Conservation (phyloP, 1,140 invertebrate genomes). For the Leptonema lineaticorne region DNA sequence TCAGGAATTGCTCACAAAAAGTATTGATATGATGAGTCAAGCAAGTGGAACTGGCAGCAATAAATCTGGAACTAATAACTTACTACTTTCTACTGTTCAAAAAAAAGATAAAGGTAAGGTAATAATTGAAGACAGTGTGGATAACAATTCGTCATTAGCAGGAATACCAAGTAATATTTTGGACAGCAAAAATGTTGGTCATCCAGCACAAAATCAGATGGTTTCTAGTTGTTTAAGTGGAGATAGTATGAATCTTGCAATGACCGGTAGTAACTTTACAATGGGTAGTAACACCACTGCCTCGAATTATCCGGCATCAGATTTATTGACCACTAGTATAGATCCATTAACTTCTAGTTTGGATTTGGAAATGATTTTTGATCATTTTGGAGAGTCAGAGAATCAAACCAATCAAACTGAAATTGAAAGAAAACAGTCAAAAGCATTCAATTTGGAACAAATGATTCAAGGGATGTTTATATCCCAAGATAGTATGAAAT, state of each 20-base stretch:
- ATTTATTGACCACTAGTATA: constrained; percentile 51
- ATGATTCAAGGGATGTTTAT: constrained; percentile 34
- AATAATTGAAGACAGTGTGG: constrained; percentile 44
- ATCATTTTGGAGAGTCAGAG: constrained; percentile 55
- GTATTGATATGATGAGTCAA: constrained; percentile 47
- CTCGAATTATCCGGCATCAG: constrained; percentile 49
- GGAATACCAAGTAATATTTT: constrained; percentile 50
- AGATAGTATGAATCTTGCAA: constrained; percentile 51
- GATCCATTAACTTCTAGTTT: constrained; percentile 52
- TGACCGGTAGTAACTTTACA: constrained; percentile 54
- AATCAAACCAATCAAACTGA: constrained; percentile 30
- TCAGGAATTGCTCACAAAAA: constrained; percentile 51
- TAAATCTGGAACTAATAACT: constrained; percentile 45
- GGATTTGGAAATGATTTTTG: constrained; percentile 57
- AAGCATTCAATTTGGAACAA: constrained; percentile 16
- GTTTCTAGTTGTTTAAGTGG: constrained; percentile 47
- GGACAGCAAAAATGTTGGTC: constrained; percentile 48
- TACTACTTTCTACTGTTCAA: constrained; percentile 43
- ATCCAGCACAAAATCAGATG: constrained; percentile 45
- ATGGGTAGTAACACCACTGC: constrained; percentile 53
- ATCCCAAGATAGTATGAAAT: constrained; percentile 22
- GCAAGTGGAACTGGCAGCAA: constrained; percentile 36
- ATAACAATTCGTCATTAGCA: constrained; percentile 50
- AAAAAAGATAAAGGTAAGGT: constrained; percentile 46
- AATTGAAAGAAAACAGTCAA: constrained; percentile 10